Base-by-base conservation (phyloP, 1,140 invertebrate species). In the Steinernema khuongi region DNA sequence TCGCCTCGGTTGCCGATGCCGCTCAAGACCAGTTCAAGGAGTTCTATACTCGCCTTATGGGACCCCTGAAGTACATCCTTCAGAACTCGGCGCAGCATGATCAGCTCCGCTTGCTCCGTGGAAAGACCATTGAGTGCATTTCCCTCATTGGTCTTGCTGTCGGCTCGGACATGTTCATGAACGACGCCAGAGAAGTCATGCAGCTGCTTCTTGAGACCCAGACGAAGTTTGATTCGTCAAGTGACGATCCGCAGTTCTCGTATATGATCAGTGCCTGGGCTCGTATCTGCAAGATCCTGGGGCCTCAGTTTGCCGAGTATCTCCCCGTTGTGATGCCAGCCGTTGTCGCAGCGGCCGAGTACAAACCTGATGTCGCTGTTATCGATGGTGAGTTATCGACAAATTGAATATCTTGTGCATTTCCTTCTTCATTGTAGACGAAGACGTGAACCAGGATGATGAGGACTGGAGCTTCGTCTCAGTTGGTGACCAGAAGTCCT, bases 261-360 rank as follows among this genome's bases (percentile, higher is more conserved):
- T 99, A 97, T 87, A 90, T 99, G 85, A 98, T 99, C 74, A 94
- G 94, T 1, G 95, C 96, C 0, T 99, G 97, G 97, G 94, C 96
- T 0, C 89, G 96, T 80, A 96, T 99, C 85, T 99, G 97, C 87
- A 97, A 96, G 87, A 94, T 99, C 79, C 88, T 97, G 79, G 94
- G 93, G 87, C 88, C 93, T 85, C 91, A 94, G 80, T 99, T 99
- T 84, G 92, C 95, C 81, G 93, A 94, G 79, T 99, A 99, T 86
- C 88, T 99, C 50, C 96, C 96, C 1, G 87, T 96, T 84, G 96
- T 99, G 0, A 99, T 99, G 94, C 92, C 91, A 1, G 93, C 95
- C 0, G 96, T 99, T 14, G 89, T 99, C 87, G 90, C 92, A 79
- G 94, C 95, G 1, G 97, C 97, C 1, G 90, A 93, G 1, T 91